Percentiles rank a stretch among this genome's conserved stretches.
phyloP scores from a whole-genome alignment of 2,113 vertebrate genomes.

The Apodemus speciosus region DNA sequence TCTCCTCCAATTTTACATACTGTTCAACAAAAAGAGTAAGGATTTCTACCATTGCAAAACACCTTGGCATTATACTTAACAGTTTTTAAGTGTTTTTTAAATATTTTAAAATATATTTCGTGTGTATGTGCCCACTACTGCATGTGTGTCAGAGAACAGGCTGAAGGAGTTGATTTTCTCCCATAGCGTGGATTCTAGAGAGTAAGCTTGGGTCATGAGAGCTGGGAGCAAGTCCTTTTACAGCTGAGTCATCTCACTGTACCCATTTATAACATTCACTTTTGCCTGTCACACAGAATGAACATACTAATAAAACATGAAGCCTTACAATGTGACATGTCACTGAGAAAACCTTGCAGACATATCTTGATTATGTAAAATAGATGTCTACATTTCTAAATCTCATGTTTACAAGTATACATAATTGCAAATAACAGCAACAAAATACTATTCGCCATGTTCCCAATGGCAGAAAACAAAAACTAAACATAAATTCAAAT shows the following conservation, averaged over 20 bases:
- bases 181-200: not conserved
- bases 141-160: not conserved
- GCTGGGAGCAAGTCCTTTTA: too few relatives aligned
- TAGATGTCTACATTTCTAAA: not conserved
- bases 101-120: not conserved
- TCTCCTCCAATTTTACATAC: not conserved
- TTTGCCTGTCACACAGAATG: conserved; percentile 25
- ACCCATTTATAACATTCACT: not conserved
- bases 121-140: not conserved
- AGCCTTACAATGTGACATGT: not conserved
- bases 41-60: conserved; percentile 36
- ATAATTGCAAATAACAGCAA: not conserved
- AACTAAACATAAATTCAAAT: conserved; percentile 20
- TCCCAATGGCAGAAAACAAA: conserved; percentile 30
- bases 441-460: not conserved
- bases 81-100: not conserved
- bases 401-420: conserved; percentile 5
- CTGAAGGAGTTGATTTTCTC: not conserved
- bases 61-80: not conserved
- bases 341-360: not conserved
- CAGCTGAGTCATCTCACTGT: not conserved
- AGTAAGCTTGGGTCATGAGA: not conserved
- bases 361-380: conserved; percentile 21
- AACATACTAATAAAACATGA: conserved; percentile 49
- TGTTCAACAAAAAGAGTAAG: not conserved